A percentile compares a stretch with the other conserved stretches of the same genome.
Conservation (phyloP, 1,140 invertebrate species). For the Metopolophium dirhodum region DNA sequence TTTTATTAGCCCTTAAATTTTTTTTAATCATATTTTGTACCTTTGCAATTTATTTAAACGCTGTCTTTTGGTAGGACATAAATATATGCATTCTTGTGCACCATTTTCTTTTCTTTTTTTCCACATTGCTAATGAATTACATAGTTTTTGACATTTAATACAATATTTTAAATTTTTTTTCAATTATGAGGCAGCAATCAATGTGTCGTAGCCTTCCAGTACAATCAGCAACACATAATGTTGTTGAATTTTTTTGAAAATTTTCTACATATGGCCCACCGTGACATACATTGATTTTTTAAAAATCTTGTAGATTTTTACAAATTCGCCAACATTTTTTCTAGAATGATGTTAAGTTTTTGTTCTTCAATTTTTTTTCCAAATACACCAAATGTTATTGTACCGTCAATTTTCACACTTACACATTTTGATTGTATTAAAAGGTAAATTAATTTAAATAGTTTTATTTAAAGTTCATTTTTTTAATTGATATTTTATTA, state of each 20-base stretch:
- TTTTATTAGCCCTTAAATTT: no score
- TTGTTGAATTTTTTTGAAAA: not conserved
- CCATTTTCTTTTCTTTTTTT: not conserved
- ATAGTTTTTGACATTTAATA: not conserved
- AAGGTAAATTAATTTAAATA: slow-evolving; percentile 27
- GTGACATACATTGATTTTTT: not conserved
- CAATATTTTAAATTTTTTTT: not conserved
- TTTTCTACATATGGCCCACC: not conserved
- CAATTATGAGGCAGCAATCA: not conserved
- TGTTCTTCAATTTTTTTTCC: not conserved
- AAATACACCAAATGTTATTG: not conserved
- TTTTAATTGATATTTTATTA: not conserved
- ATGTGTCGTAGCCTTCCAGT: not conserved
- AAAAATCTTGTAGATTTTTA: not conserved
- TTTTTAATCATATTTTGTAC: not conserved
- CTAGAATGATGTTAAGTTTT: slow-evolving; percentile 8
- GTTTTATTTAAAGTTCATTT: not conserved
- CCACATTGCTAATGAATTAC: not conserved
- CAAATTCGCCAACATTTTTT: not conserved
- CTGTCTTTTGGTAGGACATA: not conserved
- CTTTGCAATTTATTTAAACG: not conserved
- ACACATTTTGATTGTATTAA: not conserved
- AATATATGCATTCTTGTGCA: not conserved
- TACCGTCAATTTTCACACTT: not conserved
- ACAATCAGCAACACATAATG: not conserved